Conservation (phyloP, 2,797 vertebrate species). For the Eulemur coronatus region DNA sequence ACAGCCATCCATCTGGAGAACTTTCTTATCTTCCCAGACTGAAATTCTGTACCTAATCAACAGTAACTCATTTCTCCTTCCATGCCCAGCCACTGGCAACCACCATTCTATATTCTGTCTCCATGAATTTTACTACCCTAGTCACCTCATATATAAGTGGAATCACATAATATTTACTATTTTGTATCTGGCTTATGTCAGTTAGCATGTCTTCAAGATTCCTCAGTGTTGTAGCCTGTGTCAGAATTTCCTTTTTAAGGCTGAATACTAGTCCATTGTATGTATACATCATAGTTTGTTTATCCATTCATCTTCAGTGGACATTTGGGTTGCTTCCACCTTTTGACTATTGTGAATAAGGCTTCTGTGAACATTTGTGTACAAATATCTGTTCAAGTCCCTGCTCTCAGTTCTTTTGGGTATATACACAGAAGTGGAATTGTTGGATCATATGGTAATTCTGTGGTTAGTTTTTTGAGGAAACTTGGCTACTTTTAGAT, state of each 20-base stretch:
- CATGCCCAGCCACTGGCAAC: not conserved
- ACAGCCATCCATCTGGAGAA: not conserved
- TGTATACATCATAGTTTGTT: not conserved
- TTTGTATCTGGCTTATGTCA: not conserved
- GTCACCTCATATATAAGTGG: not conserved
- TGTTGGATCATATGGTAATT: not conserved
- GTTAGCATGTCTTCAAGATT: not conserved
- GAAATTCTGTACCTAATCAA: not conserved
- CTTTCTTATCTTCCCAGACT: not conserved
- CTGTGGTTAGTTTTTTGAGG: slow-evolving; percentile 22
- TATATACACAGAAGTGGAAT: not conserved
- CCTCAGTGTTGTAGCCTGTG: not conserved
- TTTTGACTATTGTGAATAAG: slow-evolving; percentile 24
- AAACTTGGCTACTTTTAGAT: slow-evolving; percentile 28
- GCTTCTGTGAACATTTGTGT: not conserved
- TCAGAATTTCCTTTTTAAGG: not conserved
- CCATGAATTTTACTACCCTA: not conserved
- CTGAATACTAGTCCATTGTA: not conserved
- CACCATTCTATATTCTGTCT: slow-evolving; percentile 19
- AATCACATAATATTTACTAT: not conserved
- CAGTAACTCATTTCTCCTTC: not conserved
- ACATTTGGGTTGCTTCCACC: not conserved
- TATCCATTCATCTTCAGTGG: not conserved
- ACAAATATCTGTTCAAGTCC: not conserved
- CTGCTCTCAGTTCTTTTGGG: slow-evolving; percentile 2